A percentile compares a stretch with the other conserved stretches of the same genome.
Evolutionary conservation across 1,140 invertebrate species (phyloP).

Genomic region (Temnothorax nylanderi): DNA sequence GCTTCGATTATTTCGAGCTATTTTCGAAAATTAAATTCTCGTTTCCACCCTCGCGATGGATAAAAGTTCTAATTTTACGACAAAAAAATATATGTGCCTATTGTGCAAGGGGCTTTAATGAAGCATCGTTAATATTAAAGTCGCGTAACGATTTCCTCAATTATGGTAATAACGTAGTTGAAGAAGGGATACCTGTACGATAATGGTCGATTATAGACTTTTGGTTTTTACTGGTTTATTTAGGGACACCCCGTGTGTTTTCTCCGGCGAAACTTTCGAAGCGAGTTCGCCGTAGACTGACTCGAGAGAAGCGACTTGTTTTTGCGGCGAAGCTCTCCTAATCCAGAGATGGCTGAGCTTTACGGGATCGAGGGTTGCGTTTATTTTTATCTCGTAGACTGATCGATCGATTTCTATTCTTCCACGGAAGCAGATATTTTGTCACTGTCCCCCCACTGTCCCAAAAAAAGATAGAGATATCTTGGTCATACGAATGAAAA

Average conservation of each 20-base stretch:
- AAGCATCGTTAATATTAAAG: not conserved
- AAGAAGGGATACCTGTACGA: not conserved
- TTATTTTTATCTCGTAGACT: constrained; percentile 40
- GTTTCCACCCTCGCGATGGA: not conserved
- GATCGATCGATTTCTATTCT: constrained; percentile 49
- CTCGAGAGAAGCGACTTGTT: constrained; percentile 39
- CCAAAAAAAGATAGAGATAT: not conserved
- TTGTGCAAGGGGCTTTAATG: no score
- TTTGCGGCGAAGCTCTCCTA: constrained; percentile 25
- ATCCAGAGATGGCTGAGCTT: constrained; percentile 44
- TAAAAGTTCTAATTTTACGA: not conserved
- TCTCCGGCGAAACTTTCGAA: not conserved
- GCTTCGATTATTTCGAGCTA: not conserved
- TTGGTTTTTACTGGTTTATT: not conserved
- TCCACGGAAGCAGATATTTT: not conserved
- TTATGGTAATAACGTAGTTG: not conserved
- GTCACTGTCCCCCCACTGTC: not conserved
- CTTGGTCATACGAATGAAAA: not conserved
- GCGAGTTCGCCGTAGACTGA: not conserved
- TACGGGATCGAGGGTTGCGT: constrained; percentile 24
- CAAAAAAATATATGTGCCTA: not conserved
- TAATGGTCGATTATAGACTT: not conserved
- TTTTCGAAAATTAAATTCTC: not conserved
- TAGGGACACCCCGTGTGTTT: not conserved
- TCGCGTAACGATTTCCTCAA: not conserved